These are phyloP conservation scores for Bembecia ichneumoniformis DNA, from an alignment of 2,888 invertebrate genomes.

Conservation along the genomic window DNA sequence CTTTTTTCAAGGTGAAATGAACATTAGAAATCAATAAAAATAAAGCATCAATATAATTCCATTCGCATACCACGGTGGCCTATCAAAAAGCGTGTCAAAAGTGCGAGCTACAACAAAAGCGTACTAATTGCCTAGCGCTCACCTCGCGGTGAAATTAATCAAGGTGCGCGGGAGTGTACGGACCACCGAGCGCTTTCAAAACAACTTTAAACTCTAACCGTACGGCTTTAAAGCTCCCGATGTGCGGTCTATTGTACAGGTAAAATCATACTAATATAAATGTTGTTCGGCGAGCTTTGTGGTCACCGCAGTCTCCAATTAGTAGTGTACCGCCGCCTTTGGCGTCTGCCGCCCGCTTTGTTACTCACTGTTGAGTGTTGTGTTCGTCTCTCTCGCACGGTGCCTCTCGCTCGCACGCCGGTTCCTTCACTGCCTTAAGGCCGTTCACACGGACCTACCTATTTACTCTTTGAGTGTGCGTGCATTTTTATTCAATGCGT, in stretches of 20 bases:
- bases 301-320: conserved; percentile 64
- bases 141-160: conserved; percentile 63
- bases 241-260: not conserved
- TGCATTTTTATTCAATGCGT: not conserved
- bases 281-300: conserved; percentile 65
- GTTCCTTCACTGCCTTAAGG: not conserved
- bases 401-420: conserved; percentile 18
- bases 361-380: conserved; percentile 20
- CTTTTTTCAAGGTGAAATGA: too few species aligned
- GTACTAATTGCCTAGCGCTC: conserved; percentile 60
- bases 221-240: not conserved
- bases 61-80: conserved; percentile 2
- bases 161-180: conserved; percentile 40
- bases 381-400: conserved; percentile 14
- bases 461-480: conserved; percentile 7
- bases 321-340: conserved; percentile 67
- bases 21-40: too few species aligned
- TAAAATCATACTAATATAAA: conserved; percentile 50
- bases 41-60: not conserved
- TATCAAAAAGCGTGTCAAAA: conserved; percentile 20
- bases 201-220: not conserved
- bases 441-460: conserved; percentile 6
- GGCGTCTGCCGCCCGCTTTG: conserved; percentile 60
- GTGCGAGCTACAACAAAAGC: conserved; percentile 49
- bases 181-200: not conserved